Conservation (phyloP, 2,888 invertebrate genomes). For the Carcina quercana region DNA sequence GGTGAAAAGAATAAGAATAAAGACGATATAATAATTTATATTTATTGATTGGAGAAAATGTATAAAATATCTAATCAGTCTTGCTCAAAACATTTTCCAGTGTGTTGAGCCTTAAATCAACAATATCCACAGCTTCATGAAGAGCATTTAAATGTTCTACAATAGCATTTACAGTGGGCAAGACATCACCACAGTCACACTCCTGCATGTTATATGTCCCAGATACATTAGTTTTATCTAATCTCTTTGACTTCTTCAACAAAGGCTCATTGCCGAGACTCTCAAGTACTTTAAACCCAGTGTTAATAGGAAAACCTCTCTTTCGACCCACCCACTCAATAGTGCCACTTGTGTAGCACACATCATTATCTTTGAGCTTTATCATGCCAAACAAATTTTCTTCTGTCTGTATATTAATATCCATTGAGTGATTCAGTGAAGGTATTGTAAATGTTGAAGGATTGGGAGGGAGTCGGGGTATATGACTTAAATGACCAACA, state of each 20-base stretch:
- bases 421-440: slow-evolving; percentile 20
- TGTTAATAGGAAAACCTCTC: slow-evolving; percentile 54
- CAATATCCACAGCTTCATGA: slow-evolving; percentile 68
- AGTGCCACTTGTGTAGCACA: slow-evolving; percentile 63
- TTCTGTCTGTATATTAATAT: slow-evolving; percentile 20
- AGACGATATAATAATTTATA: not conserved
- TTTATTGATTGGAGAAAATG: not conserved
- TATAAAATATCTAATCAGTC: slow-evolving; percentile 13
- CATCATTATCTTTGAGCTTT: slow-evolving; percentile 56
- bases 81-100: slow-evolving; percentile 56
- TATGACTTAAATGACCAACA: slow-evolving; percentile 55
- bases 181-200: slow-evolving; percentile 59
- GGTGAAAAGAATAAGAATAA: not conserved
- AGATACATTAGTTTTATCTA: slow-evolving; percentile 16
- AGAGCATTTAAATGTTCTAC: slow-evolving; percentile 72
- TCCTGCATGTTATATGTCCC: slow-evolving; percentile 24
- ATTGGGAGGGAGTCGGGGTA: slow-evolving; percentile 50
- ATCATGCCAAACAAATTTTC: slow-evolving; percentile 59
- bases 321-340: slow-evolving; percentile 67
- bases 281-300: slow-evolving; percentile 55
- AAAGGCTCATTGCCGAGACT: slow-evolving; percentile 29
- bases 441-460: slow-evolving; percentile 51
- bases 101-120: slow-evolving; percentile 69
- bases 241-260: slow-evolving; percentile 28
- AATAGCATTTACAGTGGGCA: slow-evolving; percentile 68